Evolutionary conservation across 1,140 invertebrate species (phyloP).

Genomic region (Acromyrmex echinatior): DNA sequence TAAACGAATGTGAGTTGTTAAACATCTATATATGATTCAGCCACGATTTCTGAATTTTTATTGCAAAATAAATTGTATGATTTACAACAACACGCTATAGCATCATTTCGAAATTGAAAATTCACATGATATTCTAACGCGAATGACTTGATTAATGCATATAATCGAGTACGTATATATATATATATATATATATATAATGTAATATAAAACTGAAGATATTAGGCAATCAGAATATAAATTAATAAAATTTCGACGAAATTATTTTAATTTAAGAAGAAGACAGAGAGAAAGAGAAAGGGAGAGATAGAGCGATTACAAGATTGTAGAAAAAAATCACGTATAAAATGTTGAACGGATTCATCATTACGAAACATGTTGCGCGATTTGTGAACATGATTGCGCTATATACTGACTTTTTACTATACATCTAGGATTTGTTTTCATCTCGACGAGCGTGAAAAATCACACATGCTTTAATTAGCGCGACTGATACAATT

Average conservation of each 20-base stretch:
- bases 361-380: conserved; percentile 38
- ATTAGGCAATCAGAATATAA: not conserved
- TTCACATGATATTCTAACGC: not conserved
- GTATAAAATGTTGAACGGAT: not conserved
- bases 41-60: not conserved
- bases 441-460: conserved; percentile 37
- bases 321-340: not conserved
- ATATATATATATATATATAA: not conserved
- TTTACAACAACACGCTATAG: conserved; percentile 3
- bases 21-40: not conserved
- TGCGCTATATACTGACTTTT: not conserved
- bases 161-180: not conserved
- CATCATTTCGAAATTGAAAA: not conserved
- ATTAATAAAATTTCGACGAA: conserved; percentile 5
- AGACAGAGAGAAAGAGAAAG: too few species aligned
- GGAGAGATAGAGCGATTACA: not conserved
- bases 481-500: conserved; percentile 44
- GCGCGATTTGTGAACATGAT: conserved; percentile 39
- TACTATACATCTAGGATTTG: not conserved
- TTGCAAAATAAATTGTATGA: conserved; percentile 17
- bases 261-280: not conserved
- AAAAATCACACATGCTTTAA: conserved; percentile 47
- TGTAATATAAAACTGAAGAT: not conserved
- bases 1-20: not conserved
- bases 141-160: conserved; percentile 6